Percentiles rank a stretch among this genome's conserved stretches.
phyloP scores from a whole-genome alignment of 2,113 vertebrate genomes.

The Menidia beryllina region DNA sequence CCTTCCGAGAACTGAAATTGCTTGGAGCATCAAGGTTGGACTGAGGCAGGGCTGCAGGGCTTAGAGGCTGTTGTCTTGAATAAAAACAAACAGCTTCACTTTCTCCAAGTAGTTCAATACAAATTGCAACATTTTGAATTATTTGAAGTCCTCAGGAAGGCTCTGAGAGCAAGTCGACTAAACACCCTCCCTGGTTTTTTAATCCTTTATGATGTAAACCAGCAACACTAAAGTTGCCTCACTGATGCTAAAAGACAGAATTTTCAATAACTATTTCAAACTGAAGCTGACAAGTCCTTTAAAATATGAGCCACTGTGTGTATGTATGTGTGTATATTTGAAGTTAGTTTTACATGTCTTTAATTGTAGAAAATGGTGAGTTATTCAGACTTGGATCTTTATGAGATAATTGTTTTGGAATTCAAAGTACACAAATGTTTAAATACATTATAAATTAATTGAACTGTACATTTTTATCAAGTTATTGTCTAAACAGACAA shows the following conservation, averaged over 20 bases:
- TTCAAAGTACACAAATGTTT: background rate
- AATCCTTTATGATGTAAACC: background rate
- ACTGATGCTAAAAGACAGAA: background rate
- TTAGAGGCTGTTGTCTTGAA: slow-evolving; percentile 32
- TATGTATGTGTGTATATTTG: background rate
- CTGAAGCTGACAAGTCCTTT: no score
- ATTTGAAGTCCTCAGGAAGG: slow-evolving; percentile 23
- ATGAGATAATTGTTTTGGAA: background rate
- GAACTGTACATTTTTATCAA: no score
- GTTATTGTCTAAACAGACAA: no score
- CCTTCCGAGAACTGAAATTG: slow-evolving; percentile 20
- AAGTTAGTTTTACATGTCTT: background rate
- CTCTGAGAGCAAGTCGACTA: slow-evolving; percentile 4
- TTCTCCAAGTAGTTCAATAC: slow-evolving; percentile 67
- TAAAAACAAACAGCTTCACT: slow-evolving; percentile 54
- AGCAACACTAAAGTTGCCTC: background rate
- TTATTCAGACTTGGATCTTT: background rate
- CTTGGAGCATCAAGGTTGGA: slow-evolving; percentile 50
- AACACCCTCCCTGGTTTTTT: slow-evolving; percentile 6
- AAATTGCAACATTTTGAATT: slow-evolving; percentile 51
- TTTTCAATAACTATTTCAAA: background rate
- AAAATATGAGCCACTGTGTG: no score
- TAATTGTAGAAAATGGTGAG: background rate
- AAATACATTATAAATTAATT: no score
- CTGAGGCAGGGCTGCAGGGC: slow-evolving; percentile 38